Evolutionary conservation across 2,113 vertebrate species (phyloP), one percentile per base, ranked within the genome.

Genomic region (Herpailurus yagouaroundi): DNA sequence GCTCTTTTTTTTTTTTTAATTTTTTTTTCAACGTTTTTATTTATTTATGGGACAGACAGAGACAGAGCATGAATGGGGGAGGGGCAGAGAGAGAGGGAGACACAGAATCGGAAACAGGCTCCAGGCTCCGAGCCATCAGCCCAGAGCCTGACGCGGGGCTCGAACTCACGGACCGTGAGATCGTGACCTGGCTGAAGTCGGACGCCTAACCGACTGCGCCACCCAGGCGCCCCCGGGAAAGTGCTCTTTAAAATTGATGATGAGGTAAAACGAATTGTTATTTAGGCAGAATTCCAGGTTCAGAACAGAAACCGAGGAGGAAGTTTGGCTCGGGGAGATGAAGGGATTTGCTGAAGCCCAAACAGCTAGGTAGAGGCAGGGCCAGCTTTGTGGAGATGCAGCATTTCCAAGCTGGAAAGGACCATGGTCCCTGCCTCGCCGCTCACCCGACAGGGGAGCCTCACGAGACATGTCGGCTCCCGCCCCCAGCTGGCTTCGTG

Each of bases 231-330:
- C n/a, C n/a, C n/a, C n/a, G 77, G 77, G 38, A 80, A 93, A 68
- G 27, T 88, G 10, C n/a, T 89, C 93, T 93, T 86, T 48, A 79
- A 92, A 92, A 69, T 71, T 23, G 76, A 33, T 92, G 77, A 80
- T 84, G 87, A 84, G 55, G 55, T 55, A 23, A 82, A 74, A 92
- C 29, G 68, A 92, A 92, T 90, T 50, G 18, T 82, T 52, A 66
- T 23, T 66, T 83, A 79, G 73, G 87, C 74, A 31, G 79, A 85
- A 74, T 89, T 89, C 41, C 38, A 84, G 63, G 71, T 86, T 97
- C 23, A 71, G 71, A 93, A 74, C 13, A 73, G 86, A 87, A 85
- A 91, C 38, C 38, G 31, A 13, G 23, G 31, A 38, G 64, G 68
- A 86, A 45, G 48, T 4, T 9, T 74, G 55, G n/a, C 48, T 73